Evolutionary conservation across 1,140 invertebrate species (phyloP), one percentile per base, ranked within the genome.

Genomic region (Bicyclus anynana): DNA sequence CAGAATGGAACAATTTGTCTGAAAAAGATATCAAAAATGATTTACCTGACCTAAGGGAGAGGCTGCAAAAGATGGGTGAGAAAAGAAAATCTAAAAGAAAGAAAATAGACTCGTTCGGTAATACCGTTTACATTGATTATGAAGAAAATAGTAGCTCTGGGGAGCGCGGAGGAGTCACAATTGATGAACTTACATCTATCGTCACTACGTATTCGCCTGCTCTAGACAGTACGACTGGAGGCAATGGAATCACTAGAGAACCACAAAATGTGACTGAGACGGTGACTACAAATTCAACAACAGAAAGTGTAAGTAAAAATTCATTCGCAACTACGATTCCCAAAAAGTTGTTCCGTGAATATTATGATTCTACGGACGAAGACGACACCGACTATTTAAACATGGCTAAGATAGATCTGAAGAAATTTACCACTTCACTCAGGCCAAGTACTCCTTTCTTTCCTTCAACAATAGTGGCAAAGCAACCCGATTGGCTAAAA

Each of bases 31-130:
- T 62, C 47, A 82, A 80, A 65, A 73, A 63, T 51, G 74, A 77
- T 33, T 59, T 74, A 17, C 77, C 79, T 9, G 84, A 86, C 49
- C 65, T 87, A 46, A 77, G 75, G 59, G 69, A 76, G 33, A 72
- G 84, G 55, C 62, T 87, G 16, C 83, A 86, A 49, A 84, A 84
- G 66, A 84, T 87, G 38, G 71, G 80, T 21, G 80, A 86, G 56
- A 75, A 72, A 21, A 72, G 84, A 51, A 87, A 87, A 60, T 74
- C 75, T 13, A 85, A 82, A 44, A 80, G 78, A 52, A 84, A 84
- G 59, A 83, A 75, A 55, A 70, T 65, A n/a, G 77, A 84, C 49
- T 67, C 70, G 20, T 67, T 67, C 48, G 81, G 82, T 10, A 77
- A 84, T 37, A 61, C 72, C 17, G 61, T 76, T 29, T 85, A 85